Percentiles rank a stretch among this genome's conserved stretches.
These are phyloP conservation scores for Mesorhabditis spiculigera DNA, from an alignment of 2,888 invertebrate species.

Conservation along the genomic window DNA sequence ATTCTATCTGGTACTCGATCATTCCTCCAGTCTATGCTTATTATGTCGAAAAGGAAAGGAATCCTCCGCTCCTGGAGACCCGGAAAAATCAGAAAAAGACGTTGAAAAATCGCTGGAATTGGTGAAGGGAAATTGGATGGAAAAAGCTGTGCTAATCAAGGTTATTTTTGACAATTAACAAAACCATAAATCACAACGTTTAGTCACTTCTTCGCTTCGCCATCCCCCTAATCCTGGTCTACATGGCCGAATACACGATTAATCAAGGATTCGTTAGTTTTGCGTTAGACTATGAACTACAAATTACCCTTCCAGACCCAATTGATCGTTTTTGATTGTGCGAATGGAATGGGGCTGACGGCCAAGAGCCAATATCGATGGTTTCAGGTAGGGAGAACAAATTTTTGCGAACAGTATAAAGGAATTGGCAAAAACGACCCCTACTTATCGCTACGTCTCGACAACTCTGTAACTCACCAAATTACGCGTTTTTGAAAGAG, in stretches of 20 bases:
- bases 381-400: not conserved
- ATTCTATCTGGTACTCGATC: not conserved
- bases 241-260: slow-evolving; percentile 2
- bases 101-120: not conserved
- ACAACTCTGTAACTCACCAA: no score
- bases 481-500: no score
- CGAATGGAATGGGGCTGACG: not conserved
- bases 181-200: not conserved
- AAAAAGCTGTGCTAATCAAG: not conserved
- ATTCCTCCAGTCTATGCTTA: not conserved
- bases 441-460: no score
- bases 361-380: not conserved
- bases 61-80: no score
- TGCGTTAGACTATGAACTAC: not conserved
- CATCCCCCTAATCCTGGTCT: not conserved
- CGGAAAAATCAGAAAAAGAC: no score
- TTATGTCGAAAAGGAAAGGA: no score
- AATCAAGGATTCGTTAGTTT: not conserved
- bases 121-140: no score
- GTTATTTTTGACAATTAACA: not conserved
- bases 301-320: not conserved
- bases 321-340: not conserved
- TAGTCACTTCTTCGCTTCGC: not conserved
- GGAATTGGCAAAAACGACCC: no score
- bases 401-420: no score